phyloP scores from a whole-genome alignment of 2,113 vertebrate species.

The Mustela nigripes region DNA sequence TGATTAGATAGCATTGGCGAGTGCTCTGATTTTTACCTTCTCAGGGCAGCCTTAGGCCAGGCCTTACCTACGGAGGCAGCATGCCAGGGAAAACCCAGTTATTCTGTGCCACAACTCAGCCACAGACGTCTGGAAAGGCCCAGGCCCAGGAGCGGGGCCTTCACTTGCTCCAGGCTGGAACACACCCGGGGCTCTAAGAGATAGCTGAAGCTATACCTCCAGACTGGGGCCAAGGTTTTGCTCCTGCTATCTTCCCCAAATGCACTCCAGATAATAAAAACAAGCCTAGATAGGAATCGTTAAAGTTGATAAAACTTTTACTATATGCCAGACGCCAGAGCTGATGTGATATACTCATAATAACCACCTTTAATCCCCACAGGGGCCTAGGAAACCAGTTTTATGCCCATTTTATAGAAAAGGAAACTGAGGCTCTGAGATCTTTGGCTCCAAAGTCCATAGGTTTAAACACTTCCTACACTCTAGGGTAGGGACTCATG shows the following conservation, averaged over 20 bases:
- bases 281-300: background rate
- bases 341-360: background rate
- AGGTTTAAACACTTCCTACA: background rate
- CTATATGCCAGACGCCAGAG: background rate
- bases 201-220: background rate
- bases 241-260: background rate
- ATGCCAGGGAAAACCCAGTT: background rate
- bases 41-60: background rate
- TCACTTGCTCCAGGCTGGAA: background rate
- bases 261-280: background rate
- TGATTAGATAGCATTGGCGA: background rate
- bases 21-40: background rate
- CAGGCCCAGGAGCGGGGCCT: background rate
- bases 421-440: background rate
- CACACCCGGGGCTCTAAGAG: background rate
- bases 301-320: background rate
- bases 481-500: background rate
- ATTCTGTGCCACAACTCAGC: background rate
- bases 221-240: background rate
- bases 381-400: background rate
- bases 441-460: background rate
- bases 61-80: background rate
- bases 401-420: background rate
- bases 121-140: background rate
- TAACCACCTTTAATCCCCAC: background rate